phyloP scores from a whole-genome alignment of 2,888 invertebrate genomes.

The Caenorhabditis japonica region DNA sequence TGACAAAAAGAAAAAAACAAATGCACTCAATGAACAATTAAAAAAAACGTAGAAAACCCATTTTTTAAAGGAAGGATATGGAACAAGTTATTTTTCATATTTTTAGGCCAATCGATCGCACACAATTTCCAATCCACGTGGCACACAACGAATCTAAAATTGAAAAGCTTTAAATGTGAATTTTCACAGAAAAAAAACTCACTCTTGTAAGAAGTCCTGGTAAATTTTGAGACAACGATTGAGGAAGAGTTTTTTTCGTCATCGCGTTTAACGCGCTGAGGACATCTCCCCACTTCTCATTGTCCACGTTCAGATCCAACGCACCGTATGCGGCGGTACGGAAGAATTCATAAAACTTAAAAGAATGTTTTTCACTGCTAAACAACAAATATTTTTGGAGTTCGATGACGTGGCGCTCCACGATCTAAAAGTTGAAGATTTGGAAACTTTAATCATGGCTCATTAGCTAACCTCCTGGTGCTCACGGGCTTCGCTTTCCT shows the following conservation, averaged over 20 bases:
- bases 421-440: slow-evolving; percentile 50
- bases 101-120: neutral
- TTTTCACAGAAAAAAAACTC: neutral
- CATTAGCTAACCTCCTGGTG: slow-evolving; percentile 60
- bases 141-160: slow-evolving; percentile 5
- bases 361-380: slow-evolving; percentile 10
- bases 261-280: slow-evolving; percentile 16
- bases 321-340: slow-evolving; percentile 60
- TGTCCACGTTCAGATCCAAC: slow-evolving; percentile 55
- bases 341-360: slow-evolving; percentile 60
- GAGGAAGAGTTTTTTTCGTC: slow-evolving; percentile 8
- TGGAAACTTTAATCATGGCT: too few relatives aligned
- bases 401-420: slow-evolving; percentile 61
- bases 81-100: neutral
- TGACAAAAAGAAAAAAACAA: neutral
- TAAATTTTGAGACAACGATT: slow-evolving; percentile 13
- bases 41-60: too few relatives aligned
- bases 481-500: slow-evolving; percentile 56
- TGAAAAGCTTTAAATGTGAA: neutral
- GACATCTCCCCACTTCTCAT: neutral
- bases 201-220: slow-evolving; percentile 46
- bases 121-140: slow-evolving; percentile 4
- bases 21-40: neutral
- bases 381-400: slow-evolving; percentile 54
- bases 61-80: too few relatives aligned